A percentile compares a stretch with the other conserved stretches of the same genome.
phyloP scores from a whole-genome alignment of 2,113 vertebrate species.

The Drymodes brunneopygia region DNA sequence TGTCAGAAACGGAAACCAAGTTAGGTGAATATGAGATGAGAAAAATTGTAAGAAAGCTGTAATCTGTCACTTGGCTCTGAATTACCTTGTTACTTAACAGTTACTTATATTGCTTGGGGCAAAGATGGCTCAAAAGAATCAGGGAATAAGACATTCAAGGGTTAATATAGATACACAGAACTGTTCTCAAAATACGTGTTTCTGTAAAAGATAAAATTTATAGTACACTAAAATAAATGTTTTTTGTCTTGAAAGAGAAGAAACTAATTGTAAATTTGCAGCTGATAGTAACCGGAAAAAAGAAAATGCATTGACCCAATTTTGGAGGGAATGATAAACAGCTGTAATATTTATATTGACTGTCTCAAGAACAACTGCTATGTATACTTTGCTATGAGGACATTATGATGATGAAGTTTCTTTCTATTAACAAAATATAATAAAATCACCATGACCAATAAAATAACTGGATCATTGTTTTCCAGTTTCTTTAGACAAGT shows the following conservation, averaged over 20 bases:
- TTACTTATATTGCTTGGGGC: not conserved
- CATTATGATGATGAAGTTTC: not conserved
- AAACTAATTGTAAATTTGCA: no score
- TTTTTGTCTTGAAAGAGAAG: no score
- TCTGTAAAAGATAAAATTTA: no score
- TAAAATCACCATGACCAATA: not conserved
- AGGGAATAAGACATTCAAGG: no score
- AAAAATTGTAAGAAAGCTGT: not conserved
- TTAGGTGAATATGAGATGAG: not conserved
- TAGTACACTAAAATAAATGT: no score
- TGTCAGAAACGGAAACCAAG: not conserved
- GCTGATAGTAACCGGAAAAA: no score
- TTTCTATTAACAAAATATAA: not conserved
- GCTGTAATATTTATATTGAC: not conserved
- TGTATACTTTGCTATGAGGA: not conserved
- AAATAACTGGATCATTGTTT: not conserved
- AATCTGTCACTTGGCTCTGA: not conserved
- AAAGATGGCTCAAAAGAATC: not conserved
- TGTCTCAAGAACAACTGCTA: not conserved
- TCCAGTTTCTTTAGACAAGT: not conserved
- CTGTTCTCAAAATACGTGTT: no score
- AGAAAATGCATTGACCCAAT: no score
- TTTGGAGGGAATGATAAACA: no score
- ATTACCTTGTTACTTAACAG: not conserved
- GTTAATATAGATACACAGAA: no score